phyloP scores from a whole-genome alignment of 2,113 vertebrate genomes.

The Corythornis vintsioides region DNA sequence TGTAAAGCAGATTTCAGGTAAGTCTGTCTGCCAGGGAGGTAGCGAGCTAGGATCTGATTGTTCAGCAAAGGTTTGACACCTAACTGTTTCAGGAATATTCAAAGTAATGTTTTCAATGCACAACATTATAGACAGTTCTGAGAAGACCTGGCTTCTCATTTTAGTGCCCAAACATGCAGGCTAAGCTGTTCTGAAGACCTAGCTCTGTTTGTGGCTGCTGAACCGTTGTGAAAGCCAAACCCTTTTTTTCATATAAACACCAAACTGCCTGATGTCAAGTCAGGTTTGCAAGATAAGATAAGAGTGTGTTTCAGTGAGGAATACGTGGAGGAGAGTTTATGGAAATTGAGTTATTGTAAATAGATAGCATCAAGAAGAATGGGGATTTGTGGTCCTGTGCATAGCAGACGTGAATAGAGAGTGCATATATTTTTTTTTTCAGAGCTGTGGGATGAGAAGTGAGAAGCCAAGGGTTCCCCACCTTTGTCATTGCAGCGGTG shows the following conservation, averaged over 20 bases:
- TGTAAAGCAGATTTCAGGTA: background rate
- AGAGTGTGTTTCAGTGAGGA: background rate
- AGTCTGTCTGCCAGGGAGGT: background rate
- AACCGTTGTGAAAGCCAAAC: constrained; percentile 44
- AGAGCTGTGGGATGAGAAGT: background rate
- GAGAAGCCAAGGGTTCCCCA: background rate
- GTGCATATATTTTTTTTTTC: background rate
- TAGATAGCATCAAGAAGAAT: background rate
- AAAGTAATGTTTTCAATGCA: constrained; percentile 10
- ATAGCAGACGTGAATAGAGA: background rate
- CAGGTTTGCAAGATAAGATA: constrained; percentile 54
- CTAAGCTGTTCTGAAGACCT: background rate
- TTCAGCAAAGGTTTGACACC: background rate
- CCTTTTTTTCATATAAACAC: constrained; percentile 55
- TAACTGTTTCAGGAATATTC: background rate
- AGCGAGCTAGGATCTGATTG: background rate
- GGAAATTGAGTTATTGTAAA: constrained; percentile 43
- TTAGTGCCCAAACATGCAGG: background rate
- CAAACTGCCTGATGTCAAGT: constrained; percentile 42
- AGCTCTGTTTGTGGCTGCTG: constrained; percentile 16
- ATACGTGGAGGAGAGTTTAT: constrained; percentile 28
- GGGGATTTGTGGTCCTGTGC: background rate
- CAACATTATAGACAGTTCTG: background rate
- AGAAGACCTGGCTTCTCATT: background rate
- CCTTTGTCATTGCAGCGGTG: background rate